Conservation (phyloP, 2,888 invertebrate species). For the Tanytarsus gracilentus region DNA sequence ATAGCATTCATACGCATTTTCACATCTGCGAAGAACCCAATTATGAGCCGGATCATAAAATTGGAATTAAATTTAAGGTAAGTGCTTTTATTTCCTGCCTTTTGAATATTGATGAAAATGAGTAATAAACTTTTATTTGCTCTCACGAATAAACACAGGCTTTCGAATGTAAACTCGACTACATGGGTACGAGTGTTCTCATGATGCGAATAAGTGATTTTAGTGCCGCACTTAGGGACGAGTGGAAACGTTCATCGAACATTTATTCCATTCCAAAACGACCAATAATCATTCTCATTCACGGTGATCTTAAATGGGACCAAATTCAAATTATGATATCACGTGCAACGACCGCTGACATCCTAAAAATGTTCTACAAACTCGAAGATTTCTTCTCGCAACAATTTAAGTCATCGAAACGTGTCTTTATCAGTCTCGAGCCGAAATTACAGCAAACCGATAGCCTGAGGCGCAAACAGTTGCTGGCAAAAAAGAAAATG, state of each 20-base stretch:
- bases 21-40: constrained; percentile 85
- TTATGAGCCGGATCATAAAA: constrained; percentile 78
- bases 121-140: no score
- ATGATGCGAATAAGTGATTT: constrained; percentile 82
- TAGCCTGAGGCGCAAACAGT: constrained; percentile 39
- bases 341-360: constrained; percentile 91
- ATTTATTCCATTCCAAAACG: constrained; percentile 38
- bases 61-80: constrained; percentile 69
- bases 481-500: constrained; percentile 31
- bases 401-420: constrained; percentile 91
- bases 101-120: no score
- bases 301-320: constrained; percentile 90
- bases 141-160: no score
- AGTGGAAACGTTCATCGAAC: constrained; percentile 59
- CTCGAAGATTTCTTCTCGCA: constrained; percentile 96
- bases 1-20: constrained; percentile 79
- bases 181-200: constrained; percentile 95
- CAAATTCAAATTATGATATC: constrained; percentile 95
- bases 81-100: no score
- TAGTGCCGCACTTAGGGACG: constrained; percentile 71
- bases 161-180: constrained; percentile 84
- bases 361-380: constrained; percentile 93
- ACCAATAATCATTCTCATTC: constrained; percentile 83
- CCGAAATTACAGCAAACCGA: constrained; percentile 41
- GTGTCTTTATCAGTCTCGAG: constrained; percentile 71